Evolutionary conservation across 2,888 invertebrate genomes (phyloP), one percentile per base, ranked within the genome.

Genomic region (Lithodes maja): DNA sequence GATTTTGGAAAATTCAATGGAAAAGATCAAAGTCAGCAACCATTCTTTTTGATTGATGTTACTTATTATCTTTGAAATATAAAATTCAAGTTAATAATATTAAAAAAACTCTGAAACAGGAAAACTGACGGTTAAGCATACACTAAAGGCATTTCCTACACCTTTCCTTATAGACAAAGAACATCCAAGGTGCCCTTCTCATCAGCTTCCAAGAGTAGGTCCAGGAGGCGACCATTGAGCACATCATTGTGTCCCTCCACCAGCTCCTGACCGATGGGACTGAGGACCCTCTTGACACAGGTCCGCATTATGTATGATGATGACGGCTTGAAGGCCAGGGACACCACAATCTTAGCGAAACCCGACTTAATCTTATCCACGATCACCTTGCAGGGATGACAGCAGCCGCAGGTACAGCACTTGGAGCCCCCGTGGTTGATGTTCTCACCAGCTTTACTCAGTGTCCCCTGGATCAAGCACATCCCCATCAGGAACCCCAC

Each of bases 401-500:
- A 86, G 52, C 85, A 86, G 69, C 80, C 52, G 53, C 69, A 74
- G 55, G 75, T 69, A 17, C 61, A 78, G 54, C 85, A 85, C 49
- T 86, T 71, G 7, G 82, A 86, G 5, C 80, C 83, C 52, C 69
- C 61, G 50, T 75, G 84, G 53, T 85, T 90, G 33, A 91, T 80
- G n/a, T 84, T 87, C 61, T 91, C 90, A 54, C 91, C 91, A 54
- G 90, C 90, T 33, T 91, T 90, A 78, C 91, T 91, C 1, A 91
- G 81, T 5, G 91, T 91, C 50, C 91, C 91, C 71, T 91, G 91
- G 17, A 91, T 88, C 17, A 90, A 83, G 49, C 90, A 90, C 87
- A 91, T 85, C 15, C 91, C 91, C 91, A 91, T 90, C 12, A 91
- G 83, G 53, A 91, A 87, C 7, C 91, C 91, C 55, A 91, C 90